Conservation (phyloP, 2,888 invertebrate genomes). For the Danaus chrysippus region DNA sequence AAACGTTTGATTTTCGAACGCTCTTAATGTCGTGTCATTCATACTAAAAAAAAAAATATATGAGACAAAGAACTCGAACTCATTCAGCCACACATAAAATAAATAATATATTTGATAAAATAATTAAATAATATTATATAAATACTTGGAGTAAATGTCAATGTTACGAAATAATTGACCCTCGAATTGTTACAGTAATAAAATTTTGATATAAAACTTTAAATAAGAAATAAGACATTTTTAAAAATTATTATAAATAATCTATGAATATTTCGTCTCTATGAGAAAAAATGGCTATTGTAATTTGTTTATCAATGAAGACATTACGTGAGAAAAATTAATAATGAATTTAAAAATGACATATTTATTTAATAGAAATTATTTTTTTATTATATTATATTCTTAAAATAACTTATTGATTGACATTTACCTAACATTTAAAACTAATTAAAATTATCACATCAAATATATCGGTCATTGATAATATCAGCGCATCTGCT, state of each 20-base stretch:
- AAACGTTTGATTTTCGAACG: slow-evolving; percentile 36
- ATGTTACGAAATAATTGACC: neutral
- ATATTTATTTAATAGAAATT: neutral
- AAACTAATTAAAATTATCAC: neutral
- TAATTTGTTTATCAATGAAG: slow-evolving; percentile 2
- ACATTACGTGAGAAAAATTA: neutral
- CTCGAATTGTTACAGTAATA: neutral
- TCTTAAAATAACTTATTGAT: neutral
- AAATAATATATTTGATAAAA: neutral
- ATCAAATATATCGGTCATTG: slow-evolving; percentile 7
- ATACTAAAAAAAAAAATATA: neutral
- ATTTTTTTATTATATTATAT: too few species aligned
- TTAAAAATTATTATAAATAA: neutral
- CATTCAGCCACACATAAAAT: neutral
- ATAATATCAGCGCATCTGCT: slow-evolving; percentile 22
- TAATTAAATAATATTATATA: neutral
- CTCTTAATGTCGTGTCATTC: slow-evolving; percentile 13
- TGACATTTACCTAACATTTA: slow-evolving; percentile 8
- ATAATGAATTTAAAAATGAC: neutral
- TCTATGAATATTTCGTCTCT: neutral
- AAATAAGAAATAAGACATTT: neutral
- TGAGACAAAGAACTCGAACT: too few species aligned
- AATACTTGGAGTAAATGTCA: neutral
- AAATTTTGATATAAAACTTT: neutral
- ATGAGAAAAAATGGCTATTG: neutral